phyloP scores from a whole-genome alignment of 2,888 invertebrate species.

The Xestobium rufovillosum region DNA sequence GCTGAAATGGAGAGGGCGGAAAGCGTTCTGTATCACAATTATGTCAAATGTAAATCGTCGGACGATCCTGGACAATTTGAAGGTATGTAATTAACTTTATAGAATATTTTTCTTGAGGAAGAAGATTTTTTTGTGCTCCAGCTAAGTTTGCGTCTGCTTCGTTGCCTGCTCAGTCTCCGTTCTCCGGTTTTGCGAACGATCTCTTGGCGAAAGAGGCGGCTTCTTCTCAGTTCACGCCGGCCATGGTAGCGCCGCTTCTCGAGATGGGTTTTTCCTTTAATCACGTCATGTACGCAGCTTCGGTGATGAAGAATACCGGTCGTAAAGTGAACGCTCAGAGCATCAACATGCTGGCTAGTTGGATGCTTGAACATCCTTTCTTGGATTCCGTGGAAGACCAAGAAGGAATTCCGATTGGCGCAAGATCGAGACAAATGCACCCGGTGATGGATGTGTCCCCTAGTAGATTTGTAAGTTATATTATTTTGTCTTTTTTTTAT shows the following conservation, averaged over 20 bases:
- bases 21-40: slow-evolving; percentile 42
- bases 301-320: slow-evolving; percentile 36
- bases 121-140: not conserved
- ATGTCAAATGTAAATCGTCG: slow-evolving; percentile 38
- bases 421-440: too few relatives aligned
- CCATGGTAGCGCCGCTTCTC: slow-evolving; percentile 48
- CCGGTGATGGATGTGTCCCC: too few relatives aligned
- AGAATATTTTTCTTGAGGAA: slow-evolving; percentile 1
- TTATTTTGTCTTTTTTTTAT: slow-evolving; percentile 8
- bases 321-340: slow-evolving; percentile 42
- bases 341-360: slow-evolving; percentile 53
- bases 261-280: slow-evolving; percentile 56
- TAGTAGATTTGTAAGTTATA: too few relatives aligned
- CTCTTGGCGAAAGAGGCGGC: too few relatives aligned
- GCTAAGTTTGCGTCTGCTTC: slow-evolving; percentile 4
- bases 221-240: too few relatives aligned
- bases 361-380: slow-evolving; percentile 61
- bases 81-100: too few relatives aligned
- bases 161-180: slow-evolving; percentile 19
- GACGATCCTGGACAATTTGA: slow-evolving; percentile 36
- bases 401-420: too few relatives aligned
- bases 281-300: slow-evolving; percentile 51
- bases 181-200: too few relatives aligned
- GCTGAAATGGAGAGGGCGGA: slow-evolving; percentile 46
- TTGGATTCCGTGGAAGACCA: too few relatives aligned